Evolutionary conservation across 2,113 vertebrate species (phyloP), one percentile per base, ranked within the genome.

Genomic region (Callospermophilus lateralis): DNA sequence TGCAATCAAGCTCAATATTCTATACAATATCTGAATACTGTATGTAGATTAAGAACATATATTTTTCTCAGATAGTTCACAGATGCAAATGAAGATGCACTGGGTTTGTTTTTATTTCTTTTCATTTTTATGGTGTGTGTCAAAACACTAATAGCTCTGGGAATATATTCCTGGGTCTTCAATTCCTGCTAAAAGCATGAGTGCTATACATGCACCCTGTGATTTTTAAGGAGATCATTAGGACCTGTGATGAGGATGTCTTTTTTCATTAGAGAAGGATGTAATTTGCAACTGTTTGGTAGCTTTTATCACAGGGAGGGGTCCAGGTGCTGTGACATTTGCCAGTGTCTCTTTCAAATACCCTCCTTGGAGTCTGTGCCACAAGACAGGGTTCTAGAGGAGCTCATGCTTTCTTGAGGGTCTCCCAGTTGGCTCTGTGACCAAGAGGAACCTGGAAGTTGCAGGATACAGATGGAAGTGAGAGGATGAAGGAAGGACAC

Each of bases 1-100:
- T 94, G 79, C 94, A 97, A 98, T 97, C 98, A 96, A 72, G 89
- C 86, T 97, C 97, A 89, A 97, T 98, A 92, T 93, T 88, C 93
- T 98, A 97, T 89, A 96, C 73, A 94, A 90, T 95, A 97, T 97
- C 89, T 6, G 63, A 86, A 81, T 93, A 63, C 39, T 72, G 84
- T 20, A 42, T 32, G 15, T 70, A 91, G 67, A 96, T 91, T 88
- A 93, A 95, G 48, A 34, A 81, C 72, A 68, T 93, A 74, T 42
- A 77, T 90, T 96, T 96, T 90, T 86, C 72, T 70, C 13, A 5
- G 37, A 45, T 53, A 83, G 87, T 96, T 85, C 81, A 67, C 8
- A 68, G 53, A 93, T 74, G 84, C 67, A 95, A 77, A 94, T 84
- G 51, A 92, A 93, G 58, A 84, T 30, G 45, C 17, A 22, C 34